Evolutionary conservation across 1,140 invertebrate genomes (phyloP).

Genomic region (Sinonovacula constricta): DNA sequence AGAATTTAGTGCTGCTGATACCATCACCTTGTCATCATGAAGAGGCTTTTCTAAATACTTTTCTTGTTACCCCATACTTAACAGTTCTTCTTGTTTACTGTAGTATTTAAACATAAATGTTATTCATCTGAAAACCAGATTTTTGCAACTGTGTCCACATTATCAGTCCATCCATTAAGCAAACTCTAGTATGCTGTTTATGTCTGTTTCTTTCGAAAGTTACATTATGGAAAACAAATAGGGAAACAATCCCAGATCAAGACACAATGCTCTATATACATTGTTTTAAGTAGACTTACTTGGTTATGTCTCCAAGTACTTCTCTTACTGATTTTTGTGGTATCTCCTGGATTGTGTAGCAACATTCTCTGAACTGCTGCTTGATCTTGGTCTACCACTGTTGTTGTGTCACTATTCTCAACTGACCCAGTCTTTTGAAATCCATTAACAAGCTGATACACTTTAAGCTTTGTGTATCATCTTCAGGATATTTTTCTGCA

Average conservation of each 20-base stretch:
- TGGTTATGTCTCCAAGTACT: background rate
- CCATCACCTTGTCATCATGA: background rate
- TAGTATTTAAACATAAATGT: background rate
- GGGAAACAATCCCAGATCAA: background rate
- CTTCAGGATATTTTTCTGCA: background rate
- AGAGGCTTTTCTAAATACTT: background rate
- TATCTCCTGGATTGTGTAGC: background rate
- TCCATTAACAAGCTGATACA: background rate
- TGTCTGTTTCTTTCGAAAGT: background rate
- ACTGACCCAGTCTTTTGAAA: background rate
- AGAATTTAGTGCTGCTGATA: background rate
- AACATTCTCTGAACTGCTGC: background rate
- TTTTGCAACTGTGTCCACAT: background rate
- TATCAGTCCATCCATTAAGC: conserved; percentile 7
- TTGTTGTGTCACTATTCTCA: background rate
- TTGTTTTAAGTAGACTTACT: background rate
- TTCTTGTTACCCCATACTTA: background rate
- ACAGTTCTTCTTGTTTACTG: background rate
- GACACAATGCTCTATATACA: background rate
- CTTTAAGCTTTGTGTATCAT: background rate
- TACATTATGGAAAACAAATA: background rate
- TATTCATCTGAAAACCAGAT: background rate
- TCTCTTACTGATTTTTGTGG: background rate
- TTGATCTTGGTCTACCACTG: background rate
- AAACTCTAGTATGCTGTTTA: conserved; percentile 6